Evolutionary conservation across 2,113 vertebrate genomes (phyloP).

Genomic region (Pollachius pollachius): DNA sequence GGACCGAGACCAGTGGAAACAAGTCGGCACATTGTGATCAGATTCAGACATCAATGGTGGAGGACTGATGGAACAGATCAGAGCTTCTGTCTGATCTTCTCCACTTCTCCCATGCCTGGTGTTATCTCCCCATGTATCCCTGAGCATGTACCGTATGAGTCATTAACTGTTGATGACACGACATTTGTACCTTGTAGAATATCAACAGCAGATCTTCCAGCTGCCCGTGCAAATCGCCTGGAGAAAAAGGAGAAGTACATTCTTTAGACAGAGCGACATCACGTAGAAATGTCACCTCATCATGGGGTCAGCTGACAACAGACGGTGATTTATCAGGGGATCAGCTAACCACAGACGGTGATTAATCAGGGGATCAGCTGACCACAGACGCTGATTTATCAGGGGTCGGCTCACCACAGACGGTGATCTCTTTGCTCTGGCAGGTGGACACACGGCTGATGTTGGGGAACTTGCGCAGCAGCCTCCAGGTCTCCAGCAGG

Average conservation of each 20-base stretch:
- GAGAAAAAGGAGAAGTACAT: not conserved
- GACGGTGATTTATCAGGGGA: slow-evolving; percentile 72
- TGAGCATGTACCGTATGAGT: not conserved
- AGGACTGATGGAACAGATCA: too few relatives aligned
- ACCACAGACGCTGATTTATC: not conserved
- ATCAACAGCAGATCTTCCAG: slow-evolving; percentile 87
- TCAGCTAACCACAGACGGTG: slow-evolving; percentile 83
- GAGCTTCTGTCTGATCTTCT: too few relatives aligned
- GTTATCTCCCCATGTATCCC: too few relatives aligned
- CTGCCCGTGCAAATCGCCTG: slow-evolving; percentile 90
- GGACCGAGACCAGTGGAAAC: too few relatives aligned
- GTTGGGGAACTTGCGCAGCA: slow-evolving; percentile 85
- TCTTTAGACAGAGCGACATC: not conserved
- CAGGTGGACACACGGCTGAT: slow-evolving; percentile 89
- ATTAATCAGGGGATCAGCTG: slow-evolving; percentile 40
- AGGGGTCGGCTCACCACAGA: slow-evolving; percentile 80
- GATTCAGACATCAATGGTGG: too few relatives aligned
- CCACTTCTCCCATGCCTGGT: too few relatives aligned
- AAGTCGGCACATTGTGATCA: too few relatives aligned
- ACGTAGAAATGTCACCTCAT: not conserved
- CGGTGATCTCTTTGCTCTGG: slow-evolving; percentile 89
- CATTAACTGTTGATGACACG: not conserved
- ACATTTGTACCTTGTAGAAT: slow-evolving; percentile 81
- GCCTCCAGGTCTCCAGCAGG: slow-evolving; percentile 84
- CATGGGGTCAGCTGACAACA: slow-evolving; percentile 74